Evolutionary conservation across 2,113 vertebrate species (phyloP).

Genomic region (Labrus mixtus): DNA sequence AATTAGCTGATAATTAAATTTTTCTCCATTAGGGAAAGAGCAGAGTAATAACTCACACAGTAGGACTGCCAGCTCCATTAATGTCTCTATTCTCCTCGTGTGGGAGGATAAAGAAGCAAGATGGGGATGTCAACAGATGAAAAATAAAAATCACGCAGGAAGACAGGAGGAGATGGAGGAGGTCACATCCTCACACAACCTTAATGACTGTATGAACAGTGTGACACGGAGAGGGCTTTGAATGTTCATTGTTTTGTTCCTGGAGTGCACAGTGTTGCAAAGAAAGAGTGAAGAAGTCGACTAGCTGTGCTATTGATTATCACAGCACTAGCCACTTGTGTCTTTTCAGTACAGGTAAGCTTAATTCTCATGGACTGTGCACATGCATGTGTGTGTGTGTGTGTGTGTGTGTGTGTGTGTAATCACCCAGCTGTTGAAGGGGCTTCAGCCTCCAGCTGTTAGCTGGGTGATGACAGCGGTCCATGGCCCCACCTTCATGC

Average conservation of each 20-base stretch:
- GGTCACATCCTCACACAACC: constrained; percentile 38
- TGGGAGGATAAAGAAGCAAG: constrained; percentile 44
- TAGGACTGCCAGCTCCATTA: constrained; percentile 88
- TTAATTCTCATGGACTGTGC: constrained; percentile 50
- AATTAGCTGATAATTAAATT: constrained; percentile 93
- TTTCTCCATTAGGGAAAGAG: constrained; percentile 89
- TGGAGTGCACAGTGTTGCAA: constrained; percentile 4
- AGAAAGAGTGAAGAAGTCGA: constrained; percentile 14
- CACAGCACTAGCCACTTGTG: constrained; percentile 40
- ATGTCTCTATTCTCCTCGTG: constrained; percentile 88
- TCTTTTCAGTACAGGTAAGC: constrained; percentile 57
- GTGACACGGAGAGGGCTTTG: background rate
- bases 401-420: constrained; percentile 49
- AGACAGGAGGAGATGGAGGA: constrained; percentile 37
- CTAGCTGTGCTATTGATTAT: constrained; percentile 46
- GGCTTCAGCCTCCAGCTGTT: constrained; percentile 78
- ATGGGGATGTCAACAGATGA: constrained; percentile 56
- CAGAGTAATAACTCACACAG: constrained; percentile 83
- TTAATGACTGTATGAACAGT: constrained; percentile 46
- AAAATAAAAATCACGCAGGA: constrained; percentile 33
- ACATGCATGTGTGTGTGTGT: constrained; percentile 22
- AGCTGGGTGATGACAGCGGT: constrained; percentile 77
- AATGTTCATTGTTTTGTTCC: constrained; percentile 23
- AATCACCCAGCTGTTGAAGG: constrained; percentile 82
- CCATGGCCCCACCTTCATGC: constrained; percentile 78